Evolutionary conservation across 2,797 vertebrate genomes (phyloP).

Genomic region (Artibeus jamaicensis): DNA sequence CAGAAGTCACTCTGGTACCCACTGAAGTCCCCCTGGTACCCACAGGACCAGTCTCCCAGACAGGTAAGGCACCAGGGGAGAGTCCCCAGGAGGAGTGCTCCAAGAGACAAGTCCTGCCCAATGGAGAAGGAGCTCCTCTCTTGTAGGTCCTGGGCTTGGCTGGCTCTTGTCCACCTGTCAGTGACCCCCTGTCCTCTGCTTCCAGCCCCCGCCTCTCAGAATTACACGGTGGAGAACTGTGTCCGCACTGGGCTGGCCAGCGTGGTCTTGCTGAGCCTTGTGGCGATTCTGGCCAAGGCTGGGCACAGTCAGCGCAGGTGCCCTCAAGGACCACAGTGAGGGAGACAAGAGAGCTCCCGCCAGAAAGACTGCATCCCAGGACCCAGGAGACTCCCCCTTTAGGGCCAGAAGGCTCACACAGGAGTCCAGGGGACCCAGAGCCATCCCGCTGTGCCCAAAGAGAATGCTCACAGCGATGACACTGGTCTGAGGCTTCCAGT

Average conservation of each 20-base stretch:
- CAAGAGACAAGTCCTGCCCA: neutral
- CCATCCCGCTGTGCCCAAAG: no score
- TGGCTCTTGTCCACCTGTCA: no score
- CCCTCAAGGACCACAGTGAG: accelerated
- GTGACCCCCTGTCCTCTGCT: neutral
- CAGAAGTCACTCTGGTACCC: no score
- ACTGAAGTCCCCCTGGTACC: no score
- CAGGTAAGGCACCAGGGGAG: neutral
- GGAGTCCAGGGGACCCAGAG: neutral
- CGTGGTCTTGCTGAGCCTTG: neutral
- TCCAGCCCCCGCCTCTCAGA: neutral
- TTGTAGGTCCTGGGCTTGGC: neutral
- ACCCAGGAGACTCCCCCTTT: accelerated
- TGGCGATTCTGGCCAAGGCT: neutral
- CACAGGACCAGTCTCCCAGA: no score
- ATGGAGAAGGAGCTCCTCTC: neutral
- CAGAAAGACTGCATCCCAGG: neutral
- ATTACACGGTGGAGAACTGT: accelerated
- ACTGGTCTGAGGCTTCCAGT: no score
- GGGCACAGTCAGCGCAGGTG: neutral
- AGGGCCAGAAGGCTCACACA: neutral
- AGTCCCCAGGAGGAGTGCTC: neutral
- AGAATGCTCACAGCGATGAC: no score
- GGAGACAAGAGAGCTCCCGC: accelerated
- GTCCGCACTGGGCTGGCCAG: neutral